phyloP scores from a whole-genome alignment of 2,113 vertebrate genomes.

The Trachemys scripta region DNA sequence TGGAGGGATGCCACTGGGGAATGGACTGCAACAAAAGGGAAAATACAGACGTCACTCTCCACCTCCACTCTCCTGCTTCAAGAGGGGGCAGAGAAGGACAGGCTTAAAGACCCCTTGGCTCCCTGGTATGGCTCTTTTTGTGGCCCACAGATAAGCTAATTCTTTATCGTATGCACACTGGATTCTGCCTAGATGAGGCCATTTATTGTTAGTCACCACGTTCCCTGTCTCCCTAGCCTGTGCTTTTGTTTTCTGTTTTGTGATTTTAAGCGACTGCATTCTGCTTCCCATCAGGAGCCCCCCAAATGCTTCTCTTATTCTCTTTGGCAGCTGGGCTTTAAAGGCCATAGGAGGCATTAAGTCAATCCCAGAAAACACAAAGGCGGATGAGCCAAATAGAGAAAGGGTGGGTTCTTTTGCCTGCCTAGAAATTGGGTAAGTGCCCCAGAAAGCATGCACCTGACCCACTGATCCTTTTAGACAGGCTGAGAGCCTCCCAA shows the following conservation, averaged over 20 bases:
- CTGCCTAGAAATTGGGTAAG: neutral
- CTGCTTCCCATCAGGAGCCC: neutral
- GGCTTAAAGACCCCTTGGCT: neutral
- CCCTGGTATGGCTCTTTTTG: neutral
- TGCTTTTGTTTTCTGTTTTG: neutral
- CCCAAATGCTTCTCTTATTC: neutral
- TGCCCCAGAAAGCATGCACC: neutral
- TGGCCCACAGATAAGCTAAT: neutral
- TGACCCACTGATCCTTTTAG: neutral
- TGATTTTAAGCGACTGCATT: neutral
- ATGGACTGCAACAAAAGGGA: neutral
- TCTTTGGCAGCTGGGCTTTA: neutral
- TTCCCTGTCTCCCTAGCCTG: neutral
- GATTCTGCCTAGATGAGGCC: neutral
- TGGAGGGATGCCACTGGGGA: neutral
- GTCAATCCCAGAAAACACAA: neutral
- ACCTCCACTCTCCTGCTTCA: neutral
- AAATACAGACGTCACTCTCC: neutral
- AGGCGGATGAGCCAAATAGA: neutral
- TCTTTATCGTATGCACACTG: neutral
- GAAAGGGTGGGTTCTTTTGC: neutral
- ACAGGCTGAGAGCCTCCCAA: neutral
- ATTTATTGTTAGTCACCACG: rapidly evolving
- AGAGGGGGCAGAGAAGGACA: neutral
- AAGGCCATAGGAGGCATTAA: neutral